phyloP scores from a whole-genome alignment of 2,113 vertebrate species.

The Rhinopomastus cyanomelas region DNA sequence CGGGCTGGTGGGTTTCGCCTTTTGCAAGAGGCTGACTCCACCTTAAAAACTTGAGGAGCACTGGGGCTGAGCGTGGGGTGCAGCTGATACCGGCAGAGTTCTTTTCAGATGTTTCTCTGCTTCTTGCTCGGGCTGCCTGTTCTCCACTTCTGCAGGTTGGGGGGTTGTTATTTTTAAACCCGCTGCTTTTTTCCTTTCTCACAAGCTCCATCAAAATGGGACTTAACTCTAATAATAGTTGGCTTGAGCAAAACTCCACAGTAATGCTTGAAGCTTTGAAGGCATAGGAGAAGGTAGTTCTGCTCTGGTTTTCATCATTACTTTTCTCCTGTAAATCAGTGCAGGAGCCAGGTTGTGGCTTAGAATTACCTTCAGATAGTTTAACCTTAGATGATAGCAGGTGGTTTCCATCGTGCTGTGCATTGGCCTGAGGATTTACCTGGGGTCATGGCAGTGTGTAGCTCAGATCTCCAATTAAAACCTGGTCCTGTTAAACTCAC shows the following conservation, averaged over 20 bases:
- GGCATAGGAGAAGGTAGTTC: neutral
- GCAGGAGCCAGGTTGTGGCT: neutral
- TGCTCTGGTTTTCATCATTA: neutral
- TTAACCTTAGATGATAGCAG: neutral
- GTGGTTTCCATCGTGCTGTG: neutral
- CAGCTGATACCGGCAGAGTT: neutral
- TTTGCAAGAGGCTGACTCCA: neutral
- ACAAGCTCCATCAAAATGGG: neutral
- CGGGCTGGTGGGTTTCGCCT: neutral
- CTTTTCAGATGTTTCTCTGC: neutral
- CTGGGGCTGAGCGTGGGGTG: neutral
- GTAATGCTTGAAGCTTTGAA: neutral
- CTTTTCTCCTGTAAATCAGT: neutral
- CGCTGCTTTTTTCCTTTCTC: neutral
- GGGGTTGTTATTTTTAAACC: constrained; percentile 8
- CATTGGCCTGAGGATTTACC: neutral
- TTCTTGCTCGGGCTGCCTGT: neutral
- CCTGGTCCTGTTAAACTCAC: neutral
- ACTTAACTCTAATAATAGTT: constrained; percentile 8
- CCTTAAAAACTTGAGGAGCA: neutral
- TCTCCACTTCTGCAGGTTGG: neutral
- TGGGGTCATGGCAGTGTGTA: rapidly evolving
- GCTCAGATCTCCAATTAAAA: neutral
- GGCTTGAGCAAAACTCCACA: neutral
- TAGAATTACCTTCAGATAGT: neutral